Evolutionary conservation across 2,797 vertebrate species (phyloP), one percentile per base, ranked within the genome.

Genomic region (Siniperca undulata): DNA sequence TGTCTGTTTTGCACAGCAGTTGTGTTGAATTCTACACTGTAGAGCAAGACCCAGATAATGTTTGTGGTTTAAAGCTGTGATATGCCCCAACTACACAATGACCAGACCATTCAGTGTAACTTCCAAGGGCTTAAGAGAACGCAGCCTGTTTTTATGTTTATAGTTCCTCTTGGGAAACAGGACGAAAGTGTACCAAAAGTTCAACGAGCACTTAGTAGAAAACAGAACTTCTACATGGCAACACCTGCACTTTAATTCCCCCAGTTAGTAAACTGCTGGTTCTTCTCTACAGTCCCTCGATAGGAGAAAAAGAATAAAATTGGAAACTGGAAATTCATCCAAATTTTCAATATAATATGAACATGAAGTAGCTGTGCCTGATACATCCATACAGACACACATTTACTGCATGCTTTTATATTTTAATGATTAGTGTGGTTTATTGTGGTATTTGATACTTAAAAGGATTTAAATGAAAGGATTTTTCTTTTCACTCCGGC

Each of bases 381-480:
- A 14, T 44, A 30, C 62, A 40, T 67, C 30, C 11, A 48, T 22
- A 73, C 3, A 73, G 19, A 44, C n/a, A 7, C 38, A 11, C 61
- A 83, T 77, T 67, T 38, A 62, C 50, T 56, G 42, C 75, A 67
- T 9, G 24, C 24, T 30, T 14, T 46, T 76, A 44, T 58, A 58
- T 78, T 77, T 19, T 52, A 38, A 77, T 66, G 68, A 71, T 60
- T 27, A 50, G 2, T 46, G 70, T 20, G 66, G 34, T 70, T 61
- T 68, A 44, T 62, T 78, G 9, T 61, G 7, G 5, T 50, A 27
- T 79, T 71, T 78, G 73, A 75, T 56, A 78, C 50, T 67, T 83
- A 70, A 80, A 74, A 42, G 52, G 61, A 85, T 84, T 86, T 50
- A 67, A 74, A 82, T 74, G 40, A 69, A 85, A 79, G 16, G 27